A percentile compares a stretch with the other conserved stretches of the same genome.
phyloP scores from a whole-genome alignment of 2,888 invertebrate genomes.

The Hermaeophaga mercurialis region DNA sequence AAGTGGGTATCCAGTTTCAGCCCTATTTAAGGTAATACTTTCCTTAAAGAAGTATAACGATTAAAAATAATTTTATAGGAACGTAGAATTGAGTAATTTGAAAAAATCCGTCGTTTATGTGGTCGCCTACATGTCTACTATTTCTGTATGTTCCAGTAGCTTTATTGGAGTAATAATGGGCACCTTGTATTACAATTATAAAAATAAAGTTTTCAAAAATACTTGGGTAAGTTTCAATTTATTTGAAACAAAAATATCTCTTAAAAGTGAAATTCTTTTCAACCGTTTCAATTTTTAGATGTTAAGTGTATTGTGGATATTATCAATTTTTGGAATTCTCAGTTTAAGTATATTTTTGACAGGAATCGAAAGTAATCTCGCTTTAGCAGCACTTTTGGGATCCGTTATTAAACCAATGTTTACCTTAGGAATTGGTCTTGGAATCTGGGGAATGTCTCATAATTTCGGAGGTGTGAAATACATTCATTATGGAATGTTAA shows the following conservation, averaged over 20 bases:
- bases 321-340: slow-evolving; percentile 14
- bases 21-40: slow-evolving; percentile 13
- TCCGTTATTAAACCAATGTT: slow-evolving; percentile 31
- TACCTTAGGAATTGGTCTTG: slow-evolving; percentile 27
- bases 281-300: slow-evolving; percentile 16
- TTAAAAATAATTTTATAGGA: slow-evolving; percentile 7
- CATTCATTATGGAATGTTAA: neutral
- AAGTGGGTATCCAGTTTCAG: slow-evolving; percentile 12
- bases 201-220: neutral
- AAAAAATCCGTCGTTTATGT: slow-evolving; percentile 5
- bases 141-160: slow-evolving; percentile 16
- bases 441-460: slow-evolving; percentile 34
- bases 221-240: slow-evolving; percentile 3
- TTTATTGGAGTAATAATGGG: slow-evolving; percentile 21
- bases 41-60: neutral
- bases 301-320: slow-evolving; percentile 1
- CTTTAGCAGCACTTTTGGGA: slow-evolving; percentile 26
- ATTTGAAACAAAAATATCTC: neutral
- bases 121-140: slow-evolving; percentile 20
- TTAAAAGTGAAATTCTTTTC: too few relatives aligned
- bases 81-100: slow-evolving; percentile 11
- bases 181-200: slow-evolving; percentile 13
- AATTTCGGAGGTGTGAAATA: slow-evolving; percentile 27
- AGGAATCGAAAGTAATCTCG: too few relatives aligned
- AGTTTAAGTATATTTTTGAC: too few relatives aligned